Base-by-base conservation (phyloP, 1,140 invertebrate species). In the Pseudomyrmex dendroicus region DNA sequence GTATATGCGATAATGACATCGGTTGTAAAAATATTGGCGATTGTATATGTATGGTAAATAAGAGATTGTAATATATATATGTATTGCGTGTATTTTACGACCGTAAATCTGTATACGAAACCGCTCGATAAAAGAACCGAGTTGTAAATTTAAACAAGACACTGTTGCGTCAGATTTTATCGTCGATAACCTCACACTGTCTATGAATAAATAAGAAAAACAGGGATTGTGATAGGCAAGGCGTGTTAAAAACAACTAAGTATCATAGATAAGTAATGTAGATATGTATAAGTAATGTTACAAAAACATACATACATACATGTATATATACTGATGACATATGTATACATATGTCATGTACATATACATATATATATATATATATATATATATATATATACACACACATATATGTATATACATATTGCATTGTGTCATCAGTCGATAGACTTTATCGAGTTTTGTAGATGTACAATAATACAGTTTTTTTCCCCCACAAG, bases 31-130 rank as follows among this genome's bases (percentile, higher is more conserved):
- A 66, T 76, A 76, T 52, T 66, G 8, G 44, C 12, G n/a, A 76
- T 76, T 76, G 22, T 54, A 12, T 78, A 70, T 59, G 15, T 78
- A 17, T 78, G 12, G 20, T 78, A 59, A 78, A 78, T 57, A 70
- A 78, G 52, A 66, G 52, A 66, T 68, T 48, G 59, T 17, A 52
- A 63, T 46, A 44, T 77, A 63, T 46, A 44, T 77, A 44, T 77
- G 35, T 68, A 54, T 2, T 44, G 50, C 13, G 15, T 35, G 35
- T 68, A 68, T 68, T 77, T 67, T 17, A 68, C 22, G 25, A 22
- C 67, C 48, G 48, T 46, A 56, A 22, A 67, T 77, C 46, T n/a
- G 56, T 8, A 46, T 68, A 8, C 54, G 64, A 77, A 67, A 44
- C 8, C 17, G n/a, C 44, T 9, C 1, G 13, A 77, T 54, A 67